Evolutionary conservation across 1,140 invertebrate genomes (phyloP).

Genomic region (Eurosta solidaginis): DNA sequence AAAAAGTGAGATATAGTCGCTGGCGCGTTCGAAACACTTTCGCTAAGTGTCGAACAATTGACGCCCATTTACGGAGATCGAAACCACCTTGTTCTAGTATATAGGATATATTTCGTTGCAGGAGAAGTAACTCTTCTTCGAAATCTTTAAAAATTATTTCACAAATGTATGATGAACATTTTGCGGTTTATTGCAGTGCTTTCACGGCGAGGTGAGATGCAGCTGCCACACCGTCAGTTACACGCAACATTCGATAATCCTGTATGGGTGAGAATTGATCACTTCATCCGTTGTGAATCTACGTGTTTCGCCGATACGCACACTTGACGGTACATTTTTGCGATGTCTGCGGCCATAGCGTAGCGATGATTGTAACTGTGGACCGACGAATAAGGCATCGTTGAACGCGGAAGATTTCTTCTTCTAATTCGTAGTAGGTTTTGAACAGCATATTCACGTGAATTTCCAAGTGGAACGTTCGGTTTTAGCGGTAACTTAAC

Average conservation of each 20-base stretch:
- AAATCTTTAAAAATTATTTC: not conserved
- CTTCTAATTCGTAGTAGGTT: not conserved
- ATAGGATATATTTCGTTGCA: not conserved
- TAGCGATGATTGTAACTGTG: not conserved
- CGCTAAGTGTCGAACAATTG: not conserved
- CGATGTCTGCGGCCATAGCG: not conserved
- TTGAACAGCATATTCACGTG: not conserved
- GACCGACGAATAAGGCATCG: not conserved
- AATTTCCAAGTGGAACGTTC: not conserved
- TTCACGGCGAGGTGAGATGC: not conserved
- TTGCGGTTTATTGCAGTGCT: not conserved
- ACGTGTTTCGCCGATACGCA: not conserved
- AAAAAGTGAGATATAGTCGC: not conserved
- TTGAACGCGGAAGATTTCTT: not conserved
- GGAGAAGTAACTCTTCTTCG: not conserved
- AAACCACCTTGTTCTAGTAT: not conserved
- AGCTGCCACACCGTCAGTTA: not conserved
- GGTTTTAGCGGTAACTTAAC: not conserved
- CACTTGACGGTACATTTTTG: not conserved
- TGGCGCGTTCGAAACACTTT: not conserved
- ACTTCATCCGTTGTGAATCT: not conserved
- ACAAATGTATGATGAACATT: not conserved
- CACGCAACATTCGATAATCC: not conserved
- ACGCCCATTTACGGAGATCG: not conserved
- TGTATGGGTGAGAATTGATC: not conserved